These are phyloP conservation scores for Scomber colias DNA, from an alignment of 2,113 vertebrate species.

Conservation along the genomic window DNA sequence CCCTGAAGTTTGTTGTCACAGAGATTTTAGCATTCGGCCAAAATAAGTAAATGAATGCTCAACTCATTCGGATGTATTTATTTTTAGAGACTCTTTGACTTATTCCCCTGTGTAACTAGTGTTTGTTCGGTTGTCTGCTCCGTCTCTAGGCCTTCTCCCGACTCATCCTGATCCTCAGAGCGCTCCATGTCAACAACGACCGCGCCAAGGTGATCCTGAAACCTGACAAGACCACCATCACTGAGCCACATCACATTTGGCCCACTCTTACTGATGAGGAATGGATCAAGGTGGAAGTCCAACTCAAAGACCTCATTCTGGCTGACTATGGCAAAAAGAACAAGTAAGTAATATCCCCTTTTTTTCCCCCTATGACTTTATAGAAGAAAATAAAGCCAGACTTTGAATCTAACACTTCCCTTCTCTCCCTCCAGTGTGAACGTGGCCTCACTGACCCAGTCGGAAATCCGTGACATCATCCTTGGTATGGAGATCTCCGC, in stretches of 20 bases:
- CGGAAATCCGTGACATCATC: slow-evolving; percentile 99
- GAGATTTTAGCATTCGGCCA: neutral
- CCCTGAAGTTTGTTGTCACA: neutral
- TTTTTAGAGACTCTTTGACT: neutral
- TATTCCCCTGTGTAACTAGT: slow-evolving; percentile 35
- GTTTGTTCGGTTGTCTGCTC: slow-evolving; percentile 11
- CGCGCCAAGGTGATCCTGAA: slow-evolving; percentile 98
- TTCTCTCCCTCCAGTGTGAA: slow-evolving; percentile 89
- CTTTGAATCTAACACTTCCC: neutral
- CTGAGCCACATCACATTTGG: slow-evolving; percentile 99
- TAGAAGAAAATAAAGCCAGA: neutral
- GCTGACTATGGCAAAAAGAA: slow-evolving; percentile 99
- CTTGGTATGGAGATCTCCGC: slow-evolving; percentile 99
- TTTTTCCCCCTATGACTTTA: neutral
- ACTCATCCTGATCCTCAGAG: slow-evolving; percentile 97
- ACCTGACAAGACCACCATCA: slow-evolving; percentile 98
- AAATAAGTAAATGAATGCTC: neutral
- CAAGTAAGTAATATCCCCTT: slow-evolving; percentile 89
- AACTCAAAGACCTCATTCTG: slow-evolving; percentile 97
- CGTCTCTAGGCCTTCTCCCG: slow-evolving; percentile 95
- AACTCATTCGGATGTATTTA: neutral
- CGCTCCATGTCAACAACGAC: slow-evolving; percentile 97
- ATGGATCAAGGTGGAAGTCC: slow-evolving; percentile 99
- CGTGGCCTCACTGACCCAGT: slow-evolving; percentile 97
- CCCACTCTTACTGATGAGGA: slow-evolving; percentile 98